Conservation (phyloP, 2,797 vertebrate species). For the Philypnodon macrostomus region DNA sequence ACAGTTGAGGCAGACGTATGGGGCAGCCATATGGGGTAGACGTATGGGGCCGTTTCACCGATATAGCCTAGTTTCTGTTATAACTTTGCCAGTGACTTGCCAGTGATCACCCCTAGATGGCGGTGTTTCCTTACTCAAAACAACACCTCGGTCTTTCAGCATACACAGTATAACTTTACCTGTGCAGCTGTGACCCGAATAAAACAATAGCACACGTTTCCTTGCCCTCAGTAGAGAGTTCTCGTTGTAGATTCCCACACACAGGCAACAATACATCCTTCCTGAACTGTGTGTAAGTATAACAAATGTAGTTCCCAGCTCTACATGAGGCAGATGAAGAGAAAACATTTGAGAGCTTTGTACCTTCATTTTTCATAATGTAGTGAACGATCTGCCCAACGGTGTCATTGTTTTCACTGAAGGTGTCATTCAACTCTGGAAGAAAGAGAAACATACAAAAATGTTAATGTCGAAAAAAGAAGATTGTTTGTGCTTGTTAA, state of each 20-base stretch:
- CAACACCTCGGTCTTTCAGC: too few relatives aligned
- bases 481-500: too few relatives aligned
- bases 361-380: conserved; percentile 99
- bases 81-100: too few relatives aligned
- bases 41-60: too few relatives aligned
- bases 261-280: conserved; percentile 10
- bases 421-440: conserved; percentile 86
- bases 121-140: conserved; percentile 9
- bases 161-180: background rate
- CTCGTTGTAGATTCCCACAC: conserved; percentile 4
- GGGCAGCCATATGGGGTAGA: too few relatives aligned
- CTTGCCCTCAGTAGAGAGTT: background rate
- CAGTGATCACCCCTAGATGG: conserved; percentile 35
- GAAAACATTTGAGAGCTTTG: background rate
- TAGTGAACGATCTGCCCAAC: conserved; percentile 90
- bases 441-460: too few relatives aligned
- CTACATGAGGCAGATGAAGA: too few relatives aligned
- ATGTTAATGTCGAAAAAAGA: too few relatives aligned
- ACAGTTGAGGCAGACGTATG: too few relatives aligned
- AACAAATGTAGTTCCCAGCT: background rate
- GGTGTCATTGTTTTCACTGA: conserved; percentile 88
- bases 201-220: background rate
- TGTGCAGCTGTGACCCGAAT: background rate
- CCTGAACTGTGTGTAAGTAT: background rate
- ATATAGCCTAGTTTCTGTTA: too few relatives aligned